phyloP scores from a whole-genome alignment of 2,888 invertebrate species.

The Drosophila quasianomalipes region DNA sequence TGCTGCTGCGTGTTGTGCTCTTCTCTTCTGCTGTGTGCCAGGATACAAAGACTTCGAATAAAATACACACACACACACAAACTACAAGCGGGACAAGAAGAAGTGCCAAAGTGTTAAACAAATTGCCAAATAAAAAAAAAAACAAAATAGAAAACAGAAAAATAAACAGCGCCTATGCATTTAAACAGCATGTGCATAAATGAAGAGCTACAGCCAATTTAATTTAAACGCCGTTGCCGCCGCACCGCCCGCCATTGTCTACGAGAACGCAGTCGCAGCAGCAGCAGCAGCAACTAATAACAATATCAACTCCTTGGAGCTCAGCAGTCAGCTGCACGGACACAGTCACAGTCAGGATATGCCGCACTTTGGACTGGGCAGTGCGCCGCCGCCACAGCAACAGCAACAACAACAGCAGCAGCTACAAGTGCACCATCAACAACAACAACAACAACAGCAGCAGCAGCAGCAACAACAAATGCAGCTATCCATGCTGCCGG shows the following conservation, averaged over 20 bases:
- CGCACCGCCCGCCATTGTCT: conserved; percentile 70
- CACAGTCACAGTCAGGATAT: conserved; percentile 76
- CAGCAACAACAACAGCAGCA: conserved; percentile 60
- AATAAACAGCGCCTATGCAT: conserved; percentile 30
- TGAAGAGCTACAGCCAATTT: conserved; percentile 81
- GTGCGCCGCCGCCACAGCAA: conserved; percentile 70
- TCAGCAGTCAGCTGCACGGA: conserved; percentile 63
- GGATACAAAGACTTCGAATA: conserved; percentile 44
- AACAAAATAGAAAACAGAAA: conserved; percentile 2
- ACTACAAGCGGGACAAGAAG: conserved; percentile 28
- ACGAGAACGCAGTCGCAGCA: conserved; percentile 72
- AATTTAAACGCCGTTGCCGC: conserved; percentile 73
- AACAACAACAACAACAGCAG: conserved; percentile 69
- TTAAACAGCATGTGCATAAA: conserved; percentile 76
- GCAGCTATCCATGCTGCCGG: conserved; percentile 83
- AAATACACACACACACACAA: conserved; percentile 40
- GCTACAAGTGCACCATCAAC: conserved; percentile 72
- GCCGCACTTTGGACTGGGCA: conserved; percentile 86
- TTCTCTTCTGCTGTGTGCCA: conserved; percentile 37
- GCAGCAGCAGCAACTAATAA: conserved; percentile 42
- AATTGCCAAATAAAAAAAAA: conserved; percentile 65
- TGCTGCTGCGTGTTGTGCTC: conserved; percentile 65
- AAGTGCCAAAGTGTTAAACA: conserved; percentile 75
- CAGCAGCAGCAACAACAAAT: conserved; percentile 80
- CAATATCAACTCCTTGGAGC: conserved; percentile 59